These are phyloP conservation scores for Albula glossodonta DNA, from an alignment of 2,113 vertebrate genomes.

Conservation along the genomic window DNA sequence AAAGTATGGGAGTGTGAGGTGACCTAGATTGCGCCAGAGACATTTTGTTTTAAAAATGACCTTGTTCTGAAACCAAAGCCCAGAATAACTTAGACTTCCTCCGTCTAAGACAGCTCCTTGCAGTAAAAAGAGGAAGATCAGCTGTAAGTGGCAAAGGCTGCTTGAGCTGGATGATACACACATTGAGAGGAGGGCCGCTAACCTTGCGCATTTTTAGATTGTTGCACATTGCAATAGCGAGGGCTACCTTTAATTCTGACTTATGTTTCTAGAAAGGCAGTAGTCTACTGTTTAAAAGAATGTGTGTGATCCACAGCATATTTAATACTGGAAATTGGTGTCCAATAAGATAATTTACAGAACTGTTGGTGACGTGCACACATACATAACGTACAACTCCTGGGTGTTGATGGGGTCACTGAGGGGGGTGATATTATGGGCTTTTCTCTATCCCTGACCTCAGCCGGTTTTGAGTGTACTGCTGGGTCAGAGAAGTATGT, in stretches of 20 bases:
- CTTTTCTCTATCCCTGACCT: conserved; percentile 27
- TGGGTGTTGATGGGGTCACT: no score
- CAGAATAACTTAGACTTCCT: conserved; percentile 74
- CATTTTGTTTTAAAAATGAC: conserved; percentile 80
- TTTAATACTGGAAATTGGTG: not conserved
- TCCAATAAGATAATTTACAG: not conserved
- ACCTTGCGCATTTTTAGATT: not conserved
- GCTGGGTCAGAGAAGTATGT: conserved; percentile 44
- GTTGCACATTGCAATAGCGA: not conserved
- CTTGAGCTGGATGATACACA: conserved; percentile 33
- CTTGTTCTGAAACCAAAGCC: conserved; percentile 71
- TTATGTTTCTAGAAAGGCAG: not conserved
- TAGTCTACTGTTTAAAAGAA: not conserved
- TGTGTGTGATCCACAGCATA: conserved; percentile 8
- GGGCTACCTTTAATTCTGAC: not conserved
- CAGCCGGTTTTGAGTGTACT: conserved; percentile 21
- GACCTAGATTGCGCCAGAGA: conserved; percentile 74
- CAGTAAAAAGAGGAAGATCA: conserved; percentile 43
- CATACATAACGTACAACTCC: not conserved
- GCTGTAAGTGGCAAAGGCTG: conserved; percentile 40
- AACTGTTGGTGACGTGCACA: conserved; percentile 50
- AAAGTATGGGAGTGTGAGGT: conserved; percentile 66
- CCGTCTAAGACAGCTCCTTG: conserved; percentile 53
- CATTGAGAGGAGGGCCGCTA: conserved; percentile 18
- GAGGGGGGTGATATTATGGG: not conserved